Conservation (phyloP, 2,113 vertebrate species). For the Zingel zingel region DNA sequence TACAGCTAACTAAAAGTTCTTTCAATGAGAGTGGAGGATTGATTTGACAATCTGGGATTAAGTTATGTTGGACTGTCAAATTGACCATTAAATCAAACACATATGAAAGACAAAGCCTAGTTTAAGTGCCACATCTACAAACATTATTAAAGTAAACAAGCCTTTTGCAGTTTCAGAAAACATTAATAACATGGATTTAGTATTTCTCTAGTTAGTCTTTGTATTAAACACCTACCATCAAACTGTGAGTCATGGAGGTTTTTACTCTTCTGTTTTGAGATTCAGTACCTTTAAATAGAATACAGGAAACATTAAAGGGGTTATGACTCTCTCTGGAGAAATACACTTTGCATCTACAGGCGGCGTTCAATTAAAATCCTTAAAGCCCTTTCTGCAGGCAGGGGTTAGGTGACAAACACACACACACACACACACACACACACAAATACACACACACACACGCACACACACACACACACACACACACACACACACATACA, state of each 20-base stretch:
- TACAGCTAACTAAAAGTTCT: not conserved
- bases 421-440: not conserved
- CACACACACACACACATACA: too few relatives aligned
- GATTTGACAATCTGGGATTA: conserved; percentile 20
- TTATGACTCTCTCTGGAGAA: conserved; percentile 61
- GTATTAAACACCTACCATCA: conserved; percentile 21
- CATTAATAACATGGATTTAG: conserved; percentile 4
- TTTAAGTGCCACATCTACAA: not conserved
- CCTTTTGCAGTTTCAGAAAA: not conserved
- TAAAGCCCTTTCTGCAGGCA: conserved; percentile 52
- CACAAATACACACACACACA: conserved; percentile 9
- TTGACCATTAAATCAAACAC: not conserved
- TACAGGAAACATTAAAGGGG: conserved; percentile 45
- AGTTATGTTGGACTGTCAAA: conserved; percentile 1
- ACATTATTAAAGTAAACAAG: conserved; percentile 9
- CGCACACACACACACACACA: too few relatives aligned
- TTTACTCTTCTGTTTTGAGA: conserved; percentile 22
- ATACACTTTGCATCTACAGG: conserved; percentile 58
- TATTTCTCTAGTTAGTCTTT: conserved; percentile 3
- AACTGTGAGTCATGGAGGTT: not conserved
- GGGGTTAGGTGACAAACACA: conserved; percentile 31
- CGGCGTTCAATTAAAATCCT: conserved; percentile 64
- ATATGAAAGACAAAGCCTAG: not conserved
- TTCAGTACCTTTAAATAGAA: conserved; percentile 53
- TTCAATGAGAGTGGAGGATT: not conserved